phyloP scores from a whole-genome alignment of 2,113 vertebrate genomes.

The Canis aureus region DNA sequence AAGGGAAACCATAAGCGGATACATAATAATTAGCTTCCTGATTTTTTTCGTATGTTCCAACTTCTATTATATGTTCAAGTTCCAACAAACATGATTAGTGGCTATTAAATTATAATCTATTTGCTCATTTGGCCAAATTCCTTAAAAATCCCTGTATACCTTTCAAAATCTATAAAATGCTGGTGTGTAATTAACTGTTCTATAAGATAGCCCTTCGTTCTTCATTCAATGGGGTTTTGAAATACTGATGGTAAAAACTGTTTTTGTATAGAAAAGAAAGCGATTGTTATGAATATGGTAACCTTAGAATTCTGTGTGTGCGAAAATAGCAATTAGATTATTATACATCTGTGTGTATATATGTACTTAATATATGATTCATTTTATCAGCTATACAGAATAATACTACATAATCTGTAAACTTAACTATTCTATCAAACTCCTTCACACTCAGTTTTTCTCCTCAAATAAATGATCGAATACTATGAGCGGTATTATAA shows the following conservation, averaged over 20 bases:
- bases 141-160: background rate
- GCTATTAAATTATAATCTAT: background rate
- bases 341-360: background rate
- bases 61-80: background rate
- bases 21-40: background rate
- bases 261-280: background rate
- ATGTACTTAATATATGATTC: background rate
- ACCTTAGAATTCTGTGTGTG: background rate
- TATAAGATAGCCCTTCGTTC: background rate
- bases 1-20: background rate
- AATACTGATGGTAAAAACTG: background rate
- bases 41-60: background rate
- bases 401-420: background rate
- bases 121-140: background rate
- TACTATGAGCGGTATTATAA: background rate
- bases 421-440: background rate
- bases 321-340: background rate
- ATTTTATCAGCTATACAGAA: background rate
- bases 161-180: background rate
- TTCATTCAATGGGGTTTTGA: background rate
- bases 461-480: background rate
- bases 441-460: background rate
- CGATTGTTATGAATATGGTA: background rate
- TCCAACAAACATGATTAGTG: background rate
- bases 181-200: background rate